Evolutionary conservation across 2,888 invertebrate genomes (phyloP).

Genomic region (Antitype chi): DNA sequence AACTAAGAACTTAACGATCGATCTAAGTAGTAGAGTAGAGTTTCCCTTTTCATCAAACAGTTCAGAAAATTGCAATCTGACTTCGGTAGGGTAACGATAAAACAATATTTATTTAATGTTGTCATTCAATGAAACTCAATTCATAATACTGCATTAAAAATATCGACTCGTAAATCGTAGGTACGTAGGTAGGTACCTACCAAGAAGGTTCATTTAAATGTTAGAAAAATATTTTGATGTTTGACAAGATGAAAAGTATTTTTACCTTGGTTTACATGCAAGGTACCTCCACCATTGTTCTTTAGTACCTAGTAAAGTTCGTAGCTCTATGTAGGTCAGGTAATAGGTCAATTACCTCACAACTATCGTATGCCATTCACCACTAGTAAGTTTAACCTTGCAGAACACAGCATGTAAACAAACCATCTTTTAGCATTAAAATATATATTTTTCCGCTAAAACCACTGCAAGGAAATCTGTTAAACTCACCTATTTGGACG

Average conservation of each 20-base stretch:
- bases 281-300: constrained; percentile 16
- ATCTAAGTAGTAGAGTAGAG: not conserved
- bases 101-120: too few relatives aligned
- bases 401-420: constrained; percentile 69
- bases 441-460: not conserved
- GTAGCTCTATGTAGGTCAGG: constrained; percentile 60
- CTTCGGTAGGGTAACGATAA: too few relatives aligned
- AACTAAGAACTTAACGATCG: not conserved
- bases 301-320: constrained; percentile 31
- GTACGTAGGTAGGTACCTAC: not conserved
- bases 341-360: constrained; percentile 76
- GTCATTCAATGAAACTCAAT: not conserved
- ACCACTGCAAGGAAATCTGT: constrained; percentile 3
- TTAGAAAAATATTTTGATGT: constrained; percentile 33
- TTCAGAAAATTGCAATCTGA: too few relatives aligned
- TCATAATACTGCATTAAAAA: not conserved
- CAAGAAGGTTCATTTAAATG: constrained; percentile 1
- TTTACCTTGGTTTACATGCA: constrained; percentile 36
- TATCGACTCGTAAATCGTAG: not conserved
- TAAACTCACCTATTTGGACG: constrained; percentile 65
- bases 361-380: constrained; percentile 63
- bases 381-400: constrained; percentile 73
- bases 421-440: constrained; percentile 44
- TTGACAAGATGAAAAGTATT: constrained; percentile 26
- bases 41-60: not conserved